These are phyloP conservation scores for Strigops habroptila DNA, from an alignment of 2,113 vertebrate species.

Conservation along the genomic window DNA sequence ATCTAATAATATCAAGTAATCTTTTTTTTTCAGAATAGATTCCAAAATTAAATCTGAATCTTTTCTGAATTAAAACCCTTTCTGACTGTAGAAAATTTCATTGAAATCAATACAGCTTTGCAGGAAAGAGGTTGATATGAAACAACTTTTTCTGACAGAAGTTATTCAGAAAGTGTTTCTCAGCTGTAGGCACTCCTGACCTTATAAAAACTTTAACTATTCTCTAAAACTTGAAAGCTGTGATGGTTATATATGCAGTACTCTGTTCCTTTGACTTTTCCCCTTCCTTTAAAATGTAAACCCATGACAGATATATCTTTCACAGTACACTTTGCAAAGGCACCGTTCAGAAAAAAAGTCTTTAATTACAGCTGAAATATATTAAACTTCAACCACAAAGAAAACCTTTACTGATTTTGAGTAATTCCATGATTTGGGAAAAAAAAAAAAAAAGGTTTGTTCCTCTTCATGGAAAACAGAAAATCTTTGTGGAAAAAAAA, in stretches of 20 bases:
- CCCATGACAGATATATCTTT: slow-evolving; percentile 31
- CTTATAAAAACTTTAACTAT: neutral
- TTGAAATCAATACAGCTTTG: neutral
- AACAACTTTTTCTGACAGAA: neutral
- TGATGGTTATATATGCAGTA: neutral
- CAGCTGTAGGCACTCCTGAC: neutral
- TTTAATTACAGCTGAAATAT: neutral
- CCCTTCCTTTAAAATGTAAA: slow-evolving; percentile 39
- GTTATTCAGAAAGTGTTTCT: neutral
- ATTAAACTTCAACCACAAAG: neutral
- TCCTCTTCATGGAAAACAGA: neutral
- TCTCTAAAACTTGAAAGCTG: neutral
- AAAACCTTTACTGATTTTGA: neutral
- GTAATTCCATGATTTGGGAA: neutral
- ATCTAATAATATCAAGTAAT: neutral
- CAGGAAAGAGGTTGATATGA: neutral
- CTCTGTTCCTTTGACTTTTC: slow-evolving; percentile 36
- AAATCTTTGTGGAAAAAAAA: neutral
- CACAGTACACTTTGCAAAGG: neutral
- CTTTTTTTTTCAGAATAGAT: neutral
- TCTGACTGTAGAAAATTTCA: neutral
- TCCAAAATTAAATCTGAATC: neutral
- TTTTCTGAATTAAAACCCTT: neutral
- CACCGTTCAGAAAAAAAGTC: neutral
- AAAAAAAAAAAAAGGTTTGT: neutral